Evolutionary conservation across 2,113 vertebrate genomes (phyloP).

Genomic region (Piprites chloris): DNA sequence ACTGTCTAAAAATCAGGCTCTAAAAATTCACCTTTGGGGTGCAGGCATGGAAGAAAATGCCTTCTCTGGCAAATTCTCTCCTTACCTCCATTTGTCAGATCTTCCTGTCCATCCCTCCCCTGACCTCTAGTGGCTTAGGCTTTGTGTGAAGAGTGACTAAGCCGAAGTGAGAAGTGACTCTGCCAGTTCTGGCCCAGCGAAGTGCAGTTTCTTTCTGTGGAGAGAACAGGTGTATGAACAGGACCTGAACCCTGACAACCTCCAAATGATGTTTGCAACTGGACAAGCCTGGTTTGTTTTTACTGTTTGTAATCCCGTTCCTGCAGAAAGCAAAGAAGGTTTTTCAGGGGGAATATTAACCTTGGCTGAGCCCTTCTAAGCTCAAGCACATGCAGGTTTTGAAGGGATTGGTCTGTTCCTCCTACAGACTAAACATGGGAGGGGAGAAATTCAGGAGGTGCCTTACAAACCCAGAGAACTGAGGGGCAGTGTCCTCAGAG

Average conservation of each 20-base stretch:
- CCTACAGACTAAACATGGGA: not conserved
- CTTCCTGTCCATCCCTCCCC: not conserved
- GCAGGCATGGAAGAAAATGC: not conserved
- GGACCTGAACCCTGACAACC: not conserved
- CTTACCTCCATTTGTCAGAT: not conserved
- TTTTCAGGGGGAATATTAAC: not conserved
- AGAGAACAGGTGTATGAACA: not conserved
- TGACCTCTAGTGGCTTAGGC: conserved; percentile 1
- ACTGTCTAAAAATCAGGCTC: not conserved
- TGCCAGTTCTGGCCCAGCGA: not conserved
- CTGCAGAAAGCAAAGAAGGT: not conserved
- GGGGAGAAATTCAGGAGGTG: not conserved
- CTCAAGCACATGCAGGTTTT: not conserved
- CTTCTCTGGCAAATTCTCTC: not conserved
- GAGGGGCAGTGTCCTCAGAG: not conserved
- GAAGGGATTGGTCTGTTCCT: not conserved
- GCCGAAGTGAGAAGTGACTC: not conserved
- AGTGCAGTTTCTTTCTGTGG: not conserved
- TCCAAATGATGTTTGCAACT: not conserved
- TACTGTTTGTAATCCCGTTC: not conserved
- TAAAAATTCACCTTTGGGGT: not conserved
- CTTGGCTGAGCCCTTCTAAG: not conserved
- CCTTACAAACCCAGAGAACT: not conserved
- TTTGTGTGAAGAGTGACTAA: not conserved
- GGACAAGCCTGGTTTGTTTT: not conserved